Percentiles rank a stretch among this genome's conserved stretches.
Conservation (phyloP, 2,888 invertebrate genomes). For the Hypselothyrea guttata region DNA sequence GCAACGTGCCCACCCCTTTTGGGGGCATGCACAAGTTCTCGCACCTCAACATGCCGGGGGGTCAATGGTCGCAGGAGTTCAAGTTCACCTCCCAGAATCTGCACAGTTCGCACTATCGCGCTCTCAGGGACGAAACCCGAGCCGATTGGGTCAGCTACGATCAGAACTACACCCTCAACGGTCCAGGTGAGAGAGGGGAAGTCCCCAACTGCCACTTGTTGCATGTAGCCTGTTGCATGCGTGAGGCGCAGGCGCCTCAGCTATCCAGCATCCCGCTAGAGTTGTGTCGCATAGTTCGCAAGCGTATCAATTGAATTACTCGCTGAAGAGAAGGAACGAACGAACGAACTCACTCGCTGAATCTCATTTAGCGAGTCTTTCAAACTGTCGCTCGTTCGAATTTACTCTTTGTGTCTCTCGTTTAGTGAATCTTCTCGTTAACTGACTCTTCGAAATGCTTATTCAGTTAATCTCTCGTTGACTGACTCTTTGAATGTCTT, state of each 20-base stretch:
- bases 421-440: too few relatives aligned
- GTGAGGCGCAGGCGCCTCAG: constrained; percentile 38
- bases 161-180: constrained; percentile 58
- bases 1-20: constrained; percentile 88
- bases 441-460: too few relatives aligned
- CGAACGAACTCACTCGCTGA: too few relatives aligned
- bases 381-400: too few relatives aligned
- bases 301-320: too few relatives aligned
- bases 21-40: constrained; percentile 84
- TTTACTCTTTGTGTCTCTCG: too few relatives aligned
- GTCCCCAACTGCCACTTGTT: neutral
- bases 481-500: too few relatives aligned
- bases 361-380: too few relatives aligned
- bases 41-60: constrained; percentile 90
- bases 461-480: too few relatives aligned
- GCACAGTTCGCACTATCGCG: constrained; percentile 86
- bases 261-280: constrained; percentile 35
- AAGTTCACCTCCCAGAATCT: constrained; percentile 88
- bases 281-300: too few relatives aligned
- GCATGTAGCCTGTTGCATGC: constrained; percentile 31
- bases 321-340: too few relatives aligned
- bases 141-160: constrained; percentile 76
- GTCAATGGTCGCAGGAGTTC: constrained; percentile 87
- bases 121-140: constrained; percentile 82
- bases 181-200: constrained; percentile 49